phyloP scores from a whole-genome alignment of 2,888 invertebrate species.

The Teleiodes luculella region DNA sequence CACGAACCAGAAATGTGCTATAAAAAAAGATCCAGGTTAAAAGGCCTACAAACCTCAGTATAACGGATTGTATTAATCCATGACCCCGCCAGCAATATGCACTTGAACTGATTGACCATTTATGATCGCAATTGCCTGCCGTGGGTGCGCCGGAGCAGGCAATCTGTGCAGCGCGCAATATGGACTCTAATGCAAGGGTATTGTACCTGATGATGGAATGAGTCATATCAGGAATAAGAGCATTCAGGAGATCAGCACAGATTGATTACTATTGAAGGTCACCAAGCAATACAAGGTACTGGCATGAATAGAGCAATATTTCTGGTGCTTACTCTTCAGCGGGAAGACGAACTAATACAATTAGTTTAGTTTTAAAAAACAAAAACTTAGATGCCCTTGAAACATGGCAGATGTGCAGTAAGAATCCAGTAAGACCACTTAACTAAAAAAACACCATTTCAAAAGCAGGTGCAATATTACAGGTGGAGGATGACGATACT shows the following conservation, averaged over 20 bases:
- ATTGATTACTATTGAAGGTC: conserved; percentile 10
- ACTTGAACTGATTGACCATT: conserved; percentile 73
- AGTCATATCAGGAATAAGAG: conserved; percentile 7
- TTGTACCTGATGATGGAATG: not conserved
- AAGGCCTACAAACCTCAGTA: not conserved
- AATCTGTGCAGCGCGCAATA: conserved; percentile 35
- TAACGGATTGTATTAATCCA: conserved; percentile 31
- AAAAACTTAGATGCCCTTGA: not conserved
- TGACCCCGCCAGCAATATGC: conserved; percentile 49
- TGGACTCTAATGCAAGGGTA: not conserved
- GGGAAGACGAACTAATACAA: not conserved
- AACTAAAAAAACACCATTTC: not conserved
- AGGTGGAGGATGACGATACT: not conserved
- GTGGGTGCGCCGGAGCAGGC: conserved; percentile 29
- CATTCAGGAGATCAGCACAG: not conserved
- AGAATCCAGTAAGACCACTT: not conserved
- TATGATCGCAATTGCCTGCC: conserved; percentile 45
- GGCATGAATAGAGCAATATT: no score
- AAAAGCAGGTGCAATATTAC: not conserved
- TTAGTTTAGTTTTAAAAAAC: not conserved
- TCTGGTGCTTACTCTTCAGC: no score
- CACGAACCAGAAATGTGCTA: no score
- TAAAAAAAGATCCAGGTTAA: not conserved
- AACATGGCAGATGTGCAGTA: not conserved
- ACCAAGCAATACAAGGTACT: not conserved